phyloP scores from a whole-genome alignment of 2,797 vertebrate genomes.

The Notoglanidium macrostoma region DNA sequence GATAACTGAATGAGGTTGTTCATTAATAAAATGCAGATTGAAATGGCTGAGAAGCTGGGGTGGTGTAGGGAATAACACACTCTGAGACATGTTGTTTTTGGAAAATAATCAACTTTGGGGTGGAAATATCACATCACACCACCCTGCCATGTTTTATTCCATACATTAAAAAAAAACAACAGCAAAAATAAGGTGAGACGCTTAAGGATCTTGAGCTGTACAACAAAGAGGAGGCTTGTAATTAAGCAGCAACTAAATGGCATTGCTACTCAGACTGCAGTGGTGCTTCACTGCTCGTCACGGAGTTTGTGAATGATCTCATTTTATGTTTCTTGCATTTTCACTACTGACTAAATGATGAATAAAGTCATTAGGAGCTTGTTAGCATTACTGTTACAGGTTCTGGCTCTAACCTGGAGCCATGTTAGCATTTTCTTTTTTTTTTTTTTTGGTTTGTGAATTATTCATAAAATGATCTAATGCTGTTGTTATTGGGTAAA shows the following conservation, averaged over 20 bases:
- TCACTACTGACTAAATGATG: neutral
- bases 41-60: neutral
- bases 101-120: conserved; percentile 2
- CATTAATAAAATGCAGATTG: neutral
- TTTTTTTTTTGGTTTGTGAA: neutral
- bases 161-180: too few species aligned
- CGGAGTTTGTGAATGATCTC: neutral
- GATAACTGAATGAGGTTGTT: neutral
- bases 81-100: neutral
- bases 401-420: neutral
- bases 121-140: neutral
- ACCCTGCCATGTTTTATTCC: neutral
- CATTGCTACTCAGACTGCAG: neutral
- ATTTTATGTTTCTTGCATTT: neutral
- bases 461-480: neutral
- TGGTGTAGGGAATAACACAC: neutral
- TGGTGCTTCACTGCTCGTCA: neutral
- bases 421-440: neutral
- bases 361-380: neutral
- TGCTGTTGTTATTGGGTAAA: neutral
- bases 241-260: neutral
- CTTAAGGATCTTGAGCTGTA: neutral
- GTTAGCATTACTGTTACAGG: neutral
- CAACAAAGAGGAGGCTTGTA: neutral
- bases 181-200: neutral